Evolutionary conservation across 2,888 invertebrate genomes (phyloP), one percentile per base, ranked within the genome.

Genomic region (Acrocyrtus sp.): DNA sequence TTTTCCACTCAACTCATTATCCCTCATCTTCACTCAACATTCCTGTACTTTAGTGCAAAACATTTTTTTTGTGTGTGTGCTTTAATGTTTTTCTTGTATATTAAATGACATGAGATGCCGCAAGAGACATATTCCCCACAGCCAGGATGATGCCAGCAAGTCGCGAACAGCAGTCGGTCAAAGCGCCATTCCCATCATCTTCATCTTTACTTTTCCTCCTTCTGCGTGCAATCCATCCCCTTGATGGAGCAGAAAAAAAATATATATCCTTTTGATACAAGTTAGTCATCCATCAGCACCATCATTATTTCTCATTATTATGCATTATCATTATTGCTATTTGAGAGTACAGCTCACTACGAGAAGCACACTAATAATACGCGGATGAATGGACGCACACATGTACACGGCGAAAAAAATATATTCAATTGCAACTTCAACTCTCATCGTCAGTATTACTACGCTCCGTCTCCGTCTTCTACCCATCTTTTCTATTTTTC

Each of bases 81-180:
- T n/a, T n/a, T n/a, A n/a, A n/a, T n/a, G n/a, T n/a, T n/a, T n/a
- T n/a, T n/a, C n/a, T n/a, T n/a, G n/a, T n/a, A n/a, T n/a, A n/a
- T n/a, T n/a, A n/a, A n/a, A n/a, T n/a, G n/a, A n/a, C n/a, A n/a
- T n/a, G n/a, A n/a, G n/a, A n/a, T n/a, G n/a, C n/a, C n/a, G n/a
- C n/a, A n/a, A n/a, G n/a, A n/a, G n/a, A n/a, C n/a, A n/a, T n/a
- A n/a, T n/a, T n/a, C n/a, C n/a, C n/a, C n/a, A n/a, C n/a, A n/a
- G n/a, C 34, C 6, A 34, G 34, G 12, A 34, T 34, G 34, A 34
- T 66, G 65, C 54, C 63, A 63, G 53, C 27, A 43, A 66, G 65
- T 66, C 65, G 65, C 65, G 19, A 48, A 29, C 22, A 21, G n/a
- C n/a, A n/a, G n/a, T n/a, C 45, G 19, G 12, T 51, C 26, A 54